phyloP scores from a whole-genome alignment of 2,797 vertebrate species.

The Oreortyx pictus region DNA sequence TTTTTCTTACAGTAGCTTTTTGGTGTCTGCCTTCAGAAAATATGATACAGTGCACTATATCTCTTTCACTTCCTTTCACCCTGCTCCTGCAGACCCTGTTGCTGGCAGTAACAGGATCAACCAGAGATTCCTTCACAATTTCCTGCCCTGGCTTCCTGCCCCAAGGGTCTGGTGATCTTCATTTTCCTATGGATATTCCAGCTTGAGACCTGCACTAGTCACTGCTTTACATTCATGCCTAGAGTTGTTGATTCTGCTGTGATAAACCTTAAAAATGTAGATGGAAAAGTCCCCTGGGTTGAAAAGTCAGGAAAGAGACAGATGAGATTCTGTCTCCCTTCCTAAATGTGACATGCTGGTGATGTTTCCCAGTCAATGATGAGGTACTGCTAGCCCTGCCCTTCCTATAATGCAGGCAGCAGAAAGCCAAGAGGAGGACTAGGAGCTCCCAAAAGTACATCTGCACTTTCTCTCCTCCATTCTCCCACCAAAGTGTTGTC shows the following conservation, averaged over 20 bases:
- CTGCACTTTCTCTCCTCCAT: not conserved
- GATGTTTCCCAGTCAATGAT: not conserved
- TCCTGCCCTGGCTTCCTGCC: not conserved
- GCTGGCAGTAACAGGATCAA: not conserved
- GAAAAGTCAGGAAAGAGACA: not conserved
- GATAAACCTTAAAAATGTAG: not conserved
- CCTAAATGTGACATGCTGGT: not conserved
- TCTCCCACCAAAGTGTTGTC: not conserved
- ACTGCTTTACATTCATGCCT: accelerated
- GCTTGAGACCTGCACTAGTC: not conserved
- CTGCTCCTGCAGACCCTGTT: not conserved
- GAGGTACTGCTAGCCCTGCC: not conserved
- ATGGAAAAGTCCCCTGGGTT: not conserved
- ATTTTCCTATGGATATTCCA: not conserved
- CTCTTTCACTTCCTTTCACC: not conserved
- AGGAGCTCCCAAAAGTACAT: not conserved
- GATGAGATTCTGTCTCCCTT: not conserved
- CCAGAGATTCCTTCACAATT: not conserved
- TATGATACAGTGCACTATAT: not conserved
- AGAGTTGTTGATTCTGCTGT: not conserved
- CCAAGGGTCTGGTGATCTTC: not conserved
- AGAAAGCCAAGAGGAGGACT: not conserved
- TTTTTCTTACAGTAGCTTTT: not conserved
- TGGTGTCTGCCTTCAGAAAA: not conserved
- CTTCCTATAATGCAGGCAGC: not conserved